Evolutionary conservation across 2,113 vertebrate species (phyloP).

Genomic region (Perca schrenkii): DNA sequence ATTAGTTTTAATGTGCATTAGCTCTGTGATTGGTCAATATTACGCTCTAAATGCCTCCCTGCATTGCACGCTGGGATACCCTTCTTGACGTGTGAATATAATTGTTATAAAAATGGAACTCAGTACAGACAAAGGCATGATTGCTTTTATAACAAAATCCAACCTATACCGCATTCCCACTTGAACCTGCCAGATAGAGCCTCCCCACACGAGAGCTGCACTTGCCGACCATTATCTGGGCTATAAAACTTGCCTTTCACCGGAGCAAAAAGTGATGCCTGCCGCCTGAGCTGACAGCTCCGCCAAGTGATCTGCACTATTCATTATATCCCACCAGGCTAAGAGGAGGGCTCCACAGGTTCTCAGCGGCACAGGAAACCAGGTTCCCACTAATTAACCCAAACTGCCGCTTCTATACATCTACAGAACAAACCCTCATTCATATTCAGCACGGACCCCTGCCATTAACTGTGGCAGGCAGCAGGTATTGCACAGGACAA

Average conservation of each 20-base stretch:
- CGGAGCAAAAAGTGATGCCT: conserved; percentile 11
- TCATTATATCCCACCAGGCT: conserved; percentile 59
- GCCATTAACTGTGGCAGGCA: conserved; percentile 53
- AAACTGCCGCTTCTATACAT: conserved; percentile 58
- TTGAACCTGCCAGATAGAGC: conserved; percentile 11
- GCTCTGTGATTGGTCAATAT: conserved; percentile 20
- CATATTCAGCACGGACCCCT: conserved; percentile 58
- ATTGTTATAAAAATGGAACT: conserved; percentile 18
- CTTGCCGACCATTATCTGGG: conserved; percentile 34
- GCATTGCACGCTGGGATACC: not conserved
- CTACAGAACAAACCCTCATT: conserved; percentile 61
- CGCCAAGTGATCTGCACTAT: conserved; percentile 35
- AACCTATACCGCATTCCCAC: conserved; percentile 9
- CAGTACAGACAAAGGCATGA: not conserved
- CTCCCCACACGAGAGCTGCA: conserved; percentile 16
- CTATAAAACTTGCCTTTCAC: conserved; percentile 41
- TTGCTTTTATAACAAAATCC: conserved; percentile 35
- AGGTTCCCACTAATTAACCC: conserved; percentile 71
- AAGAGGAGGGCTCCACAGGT: conserved; percentile 50
- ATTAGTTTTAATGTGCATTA: not conserved
- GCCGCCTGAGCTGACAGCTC: conserved; percentile 29
- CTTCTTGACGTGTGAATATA: not conserved
- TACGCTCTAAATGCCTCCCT: not conserved
- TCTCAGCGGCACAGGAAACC: conserved; percentile 50
- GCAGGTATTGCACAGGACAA: conserved; percentile 56